These are phyloP conservation scores for Poecilus cupreus DNA, from an alignment of 2,888 invertebrate species.

Conservation along the genomic window DNA sequence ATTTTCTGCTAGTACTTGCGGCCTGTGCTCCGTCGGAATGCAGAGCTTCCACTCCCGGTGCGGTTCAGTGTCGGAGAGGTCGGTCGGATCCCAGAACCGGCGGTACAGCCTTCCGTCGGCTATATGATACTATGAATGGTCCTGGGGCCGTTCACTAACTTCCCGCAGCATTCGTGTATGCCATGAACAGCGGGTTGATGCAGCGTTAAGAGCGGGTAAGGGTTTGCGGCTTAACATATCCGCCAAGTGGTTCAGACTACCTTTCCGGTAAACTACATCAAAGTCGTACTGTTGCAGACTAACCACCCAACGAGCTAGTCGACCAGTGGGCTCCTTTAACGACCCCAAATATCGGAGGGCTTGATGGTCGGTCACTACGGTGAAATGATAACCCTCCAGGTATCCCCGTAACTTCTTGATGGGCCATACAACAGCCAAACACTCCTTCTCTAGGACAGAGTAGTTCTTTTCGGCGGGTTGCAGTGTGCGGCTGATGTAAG, in stretches of 20 bases:
- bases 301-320: constrained; percentile 18
- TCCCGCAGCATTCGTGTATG: neutral
- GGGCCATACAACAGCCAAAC: constrained; percentile 58
- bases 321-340: constrained; percentile 19
- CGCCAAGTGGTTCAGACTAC: too few relatives aligned
- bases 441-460: constrained; percentile 36
- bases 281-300: neutral
- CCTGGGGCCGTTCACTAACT: too few relatives aligned
- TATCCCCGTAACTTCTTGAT: constrained; percentile 51
- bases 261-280: constrained; percentile 54
- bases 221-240: too few relatives aligned
- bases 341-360: constrained; percentile 1
- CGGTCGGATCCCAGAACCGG: constrained; percentile 21
- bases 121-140: too few relatives aligned
- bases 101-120: constrained; percentile 14
- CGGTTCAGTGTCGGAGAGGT: too few relatives aligned
- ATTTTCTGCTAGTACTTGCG: constrained; percentile 35
- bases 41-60: too few relatives aligned
- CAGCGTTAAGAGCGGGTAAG: too few relatives aligned
- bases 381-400: constrained; percentile 59
- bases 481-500: constrained; percentile 19
- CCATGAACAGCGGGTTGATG: neutral
- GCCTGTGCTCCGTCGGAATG: neutral
- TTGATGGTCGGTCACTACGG: constrained; percentile 59
- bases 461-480: constrained; percentile 34